These are phyloP conservation scores for Rhyacophila evoluta DNA, from an alignment of 2,888 invertebrate species.

Conservation along the genomic window DNA sequence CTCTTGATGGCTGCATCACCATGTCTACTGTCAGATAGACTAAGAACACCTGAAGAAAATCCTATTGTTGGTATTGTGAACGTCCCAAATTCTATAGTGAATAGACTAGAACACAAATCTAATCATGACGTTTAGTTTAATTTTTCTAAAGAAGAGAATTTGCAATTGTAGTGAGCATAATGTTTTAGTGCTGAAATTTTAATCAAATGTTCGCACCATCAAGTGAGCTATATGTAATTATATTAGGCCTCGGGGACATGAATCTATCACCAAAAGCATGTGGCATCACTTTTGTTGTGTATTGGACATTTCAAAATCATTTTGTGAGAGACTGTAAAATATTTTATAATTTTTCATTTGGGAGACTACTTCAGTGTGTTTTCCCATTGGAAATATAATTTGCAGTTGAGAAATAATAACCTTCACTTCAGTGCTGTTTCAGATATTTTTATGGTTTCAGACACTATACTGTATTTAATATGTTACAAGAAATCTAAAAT, in stretches of 20 bases:
- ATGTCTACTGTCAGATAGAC: conserved; percentile 23
- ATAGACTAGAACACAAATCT: conserved; percentile 47
- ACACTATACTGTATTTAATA: conserved; percentile 33
- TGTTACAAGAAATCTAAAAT: conserved; percentile 5
- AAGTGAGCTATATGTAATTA: conserved; percentile 35
- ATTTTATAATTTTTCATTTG: neutral
- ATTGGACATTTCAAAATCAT: neutral
- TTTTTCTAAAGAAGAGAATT: conserved; percentile 28
- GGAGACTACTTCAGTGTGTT: neutral
- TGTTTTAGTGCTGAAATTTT: neutral
- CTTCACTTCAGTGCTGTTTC: neutral
- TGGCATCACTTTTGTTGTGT: neutral
- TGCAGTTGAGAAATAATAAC: neutral
- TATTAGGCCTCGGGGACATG: conserved; percentile 41
- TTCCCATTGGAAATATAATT: neutral
- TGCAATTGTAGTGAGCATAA: conserved; percentile 27
- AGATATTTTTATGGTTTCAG: neutral
- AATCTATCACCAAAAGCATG: conserved; percentile 42
- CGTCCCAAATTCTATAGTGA: conserved; percentile 39
- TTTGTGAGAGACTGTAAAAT: neutral
- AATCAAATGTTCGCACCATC: neutral
- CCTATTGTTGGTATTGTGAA: conserved; percentile 66
- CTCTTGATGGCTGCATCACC: neutral
- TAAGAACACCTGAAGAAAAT: conserved; percentile 58
- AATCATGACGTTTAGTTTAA: conserved; percentile 53